Percentiles rank a stretch among this genome's conserved stretches.
Evolutionary conservation across 2,888 invertebrate genomes (phyloP).

Genomic region (Synergus japonicus): DNA sequence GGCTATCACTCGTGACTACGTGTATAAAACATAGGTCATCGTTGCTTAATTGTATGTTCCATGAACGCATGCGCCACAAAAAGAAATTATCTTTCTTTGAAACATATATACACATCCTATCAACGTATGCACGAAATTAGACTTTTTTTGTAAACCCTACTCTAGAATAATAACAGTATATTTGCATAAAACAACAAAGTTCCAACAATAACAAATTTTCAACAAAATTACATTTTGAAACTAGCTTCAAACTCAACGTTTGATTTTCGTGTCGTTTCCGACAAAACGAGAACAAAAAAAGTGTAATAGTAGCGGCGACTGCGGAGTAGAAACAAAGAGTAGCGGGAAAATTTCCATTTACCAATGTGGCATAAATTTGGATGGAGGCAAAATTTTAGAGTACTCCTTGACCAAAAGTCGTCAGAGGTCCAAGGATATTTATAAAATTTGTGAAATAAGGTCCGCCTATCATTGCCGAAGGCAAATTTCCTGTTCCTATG

Average conservation of each 20-base stretch:
- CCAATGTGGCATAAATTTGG: constrained; percentile 75
- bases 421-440: constrained; percentile 77
- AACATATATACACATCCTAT: too few species aligned
- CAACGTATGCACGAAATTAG: too few species aligned
- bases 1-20: constrained; percentile 10
- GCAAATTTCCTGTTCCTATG: constrained; percentile 78
- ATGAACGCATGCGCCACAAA: neutral
- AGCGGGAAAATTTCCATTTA: too few species aligned
- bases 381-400: constrained; percentile 77
- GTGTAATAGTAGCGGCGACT: neutral
- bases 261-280: neutral
- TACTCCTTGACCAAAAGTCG: constrained; percentile 74
- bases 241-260: neutral
- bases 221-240: too few species aligned
- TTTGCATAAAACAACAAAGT: too few species aligned
- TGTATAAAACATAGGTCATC: constrained; percentile 16
- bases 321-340: too few species aligned
- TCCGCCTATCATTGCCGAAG: constrained; percentile 79
- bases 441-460: constrained; percentile 78
- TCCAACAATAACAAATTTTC: too few species aligned
- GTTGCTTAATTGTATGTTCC: constrained; percentile 34
- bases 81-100: neutral
- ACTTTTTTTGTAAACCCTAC: too few species aligned
- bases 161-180: too few species aligned
- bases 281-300: neutral